Conservation (phyloP, 2,113 vertebrate genomes). For the Chroicocephalus ridibundus region DNA sequence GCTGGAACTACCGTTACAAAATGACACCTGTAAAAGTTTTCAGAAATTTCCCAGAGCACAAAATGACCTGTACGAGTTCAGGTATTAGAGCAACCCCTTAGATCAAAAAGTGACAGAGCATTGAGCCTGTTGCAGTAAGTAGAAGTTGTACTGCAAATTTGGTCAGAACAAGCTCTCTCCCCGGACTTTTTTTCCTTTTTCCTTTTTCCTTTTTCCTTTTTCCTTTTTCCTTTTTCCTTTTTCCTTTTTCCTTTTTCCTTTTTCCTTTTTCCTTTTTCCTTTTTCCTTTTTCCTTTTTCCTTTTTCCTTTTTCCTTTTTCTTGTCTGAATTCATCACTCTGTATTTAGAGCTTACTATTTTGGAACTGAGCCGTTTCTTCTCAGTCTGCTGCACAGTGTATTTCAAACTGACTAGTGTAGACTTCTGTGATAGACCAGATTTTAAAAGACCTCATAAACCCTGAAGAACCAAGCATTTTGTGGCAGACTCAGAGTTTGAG, state of each 20-base stretch:
- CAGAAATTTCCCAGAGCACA: background rate
- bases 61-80: background rate
- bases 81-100: background rate
- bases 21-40: background rate
- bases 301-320: too few species aligned
- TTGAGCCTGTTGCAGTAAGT: background rate
- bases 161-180: background rate
- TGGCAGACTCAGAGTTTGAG: conserved; percentile 50
- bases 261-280: too few species aligned
- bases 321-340: background rate
- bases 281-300: too few species aligned
- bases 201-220: too few species aligned
- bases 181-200: background rate
- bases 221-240: too few species aligned
- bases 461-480: background rate
- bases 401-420: background rate
- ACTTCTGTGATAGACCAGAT: background rate
- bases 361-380: background rate
- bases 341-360: background rate
- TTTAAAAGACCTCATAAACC: background rate
- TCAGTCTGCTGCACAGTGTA: background rate
- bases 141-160: background rate
- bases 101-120: background rate
- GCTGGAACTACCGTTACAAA: background rate
- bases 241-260: too few species aligned